Evolutionary conservation across 2,797 vertebrate genomes (phyloP), one percentile per base, ranked within the genome.

Genomic region (Lepilemur ruficaudatus): DNA sequence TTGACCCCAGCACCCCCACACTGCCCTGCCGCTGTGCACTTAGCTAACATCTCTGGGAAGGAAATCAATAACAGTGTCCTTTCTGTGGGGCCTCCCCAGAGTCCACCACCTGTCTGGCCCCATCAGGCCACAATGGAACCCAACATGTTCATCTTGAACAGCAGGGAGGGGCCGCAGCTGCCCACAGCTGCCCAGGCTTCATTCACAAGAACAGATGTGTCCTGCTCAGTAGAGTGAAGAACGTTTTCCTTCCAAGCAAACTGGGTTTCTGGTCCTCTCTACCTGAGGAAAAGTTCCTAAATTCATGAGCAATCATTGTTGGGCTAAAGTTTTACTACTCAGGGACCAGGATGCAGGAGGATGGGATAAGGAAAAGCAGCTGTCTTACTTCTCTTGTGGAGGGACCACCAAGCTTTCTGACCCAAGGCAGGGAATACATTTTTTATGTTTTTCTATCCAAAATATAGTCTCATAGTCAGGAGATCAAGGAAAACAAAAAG

Each of bases 21-120:
- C n/a, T 72, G 25, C 13, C 61, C 63, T 35, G n/a, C 28, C 7
- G 9, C 22, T 38, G 75, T 2, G 35, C 48, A 43, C 70, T 95
- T 48, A 1, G 55, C 89, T 78, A 76, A 78, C 73, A 73, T 91
- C 41, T 46, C 75, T 46, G 55, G 75, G 38, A 91, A 75, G 73
- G 65, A 85, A 91, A 91, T 97, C 92, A n/a, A 96, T 96, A 76
- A 18, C 46, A 38, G 23, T 2, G 65, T 73, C 52, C 89, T 91
- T 94, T 95, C 94, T 89, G 10, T 30, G 38, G 43, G 79, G 55
- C n/a, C 55, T 93, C 70, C 70, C 72, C 5, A 22, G 88, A 30
- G 50, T 3, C 92, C 46, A 41, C 50, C n/a, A 38, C 92, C 92
- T 93, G 92, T 63, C 88, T 78, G 59, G 92, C 9, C 76, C 89